Evolutionary conservation across 35 echinoderm and acorn worm species (phyloP).

Genomic region (Acanthaster planci): DNA sequence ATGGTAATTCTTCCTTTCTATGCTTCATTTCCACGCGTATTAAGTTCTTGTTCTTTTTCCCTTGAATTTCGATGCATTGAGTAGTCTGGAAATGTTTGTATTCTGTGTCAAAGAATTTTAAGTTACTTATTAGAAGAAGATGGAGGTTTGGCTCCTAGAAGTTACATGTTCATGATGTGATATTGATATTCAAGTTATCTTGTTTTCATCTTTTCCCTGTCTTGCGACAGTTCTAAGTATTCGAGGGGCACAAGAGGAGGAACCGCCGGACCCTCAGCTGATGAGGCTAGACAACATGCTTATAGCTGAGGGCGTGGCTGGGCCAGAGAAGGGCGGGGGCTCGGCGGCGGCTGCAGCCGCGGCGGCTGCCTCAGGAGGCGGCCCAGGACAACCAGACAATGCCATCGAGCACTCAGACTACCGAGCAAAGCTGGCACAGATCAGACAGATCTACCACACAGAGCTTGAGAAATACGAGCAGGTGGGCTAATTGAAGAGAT

Average conservation of each 20-base stretch:
- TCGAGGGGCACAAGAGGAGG: constrained; percentile 95
- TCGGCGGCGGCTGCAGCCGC: constrained; percentile 96
- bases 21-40: too few relatives aligned
- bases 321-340: constrained; percentile 96
- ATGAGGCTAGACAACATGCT: constrained; percentile 99
- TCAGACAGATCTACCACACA: constrained; percentile 99
- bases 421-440: constrained; percentile 97
- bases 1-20: too few relatives aligned
- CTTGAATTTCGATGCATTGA: too few relatives aligned
- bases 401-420: constrained; percentile 99
- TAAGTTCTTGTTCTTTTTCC: too few relatives aligned
- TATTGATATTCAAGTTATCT: too few relatives aligned
- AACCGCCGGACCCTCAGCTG: constrained; percentile 97
- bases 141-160: too few relatives aligned
- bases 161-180: too few relatives aligned
- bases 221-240: constrained; percentile 95
- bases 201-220: constrained; percentile 31
- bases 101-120: too few relatives aligned
- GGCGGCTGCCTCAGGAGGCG: constrained; percentile 93
- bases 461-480: constrained; percentile 99
- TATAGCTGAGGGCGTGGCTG: constrained; percentile 98
- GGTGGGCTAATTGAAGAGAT: constrained; percentile 46
- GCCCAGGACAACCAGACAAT: constrained; percentile 96
- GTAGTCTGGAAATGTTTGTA: too few relatives aligned
- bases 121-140: too few relatives aligned